Evolutionary conservation across 1,140 invertebrate genomes (phyloP).

Genomic region (Dufourea novaeangliae): DNA sequence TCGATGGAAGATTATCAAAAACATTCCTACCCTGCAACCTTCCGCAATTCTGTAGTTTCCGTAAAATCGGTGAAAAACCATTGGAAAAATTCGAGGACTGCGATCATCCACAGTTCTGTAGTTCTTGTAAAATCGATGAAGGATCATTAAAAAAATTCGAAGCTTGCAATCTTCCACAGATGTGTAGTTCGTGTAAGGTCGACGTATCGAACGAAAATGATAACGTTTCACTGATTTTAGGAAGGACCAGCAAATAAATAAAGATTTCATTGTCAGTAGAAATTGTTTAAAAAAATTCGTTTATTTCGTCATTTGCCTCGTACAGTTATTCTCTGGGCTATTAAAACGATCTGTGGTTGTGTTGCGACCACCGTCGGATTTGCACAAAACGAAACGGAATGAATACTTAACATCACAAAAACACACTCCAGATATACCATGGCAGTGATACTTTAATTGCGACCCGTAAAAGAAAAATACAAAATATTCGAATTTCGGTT

Average conservation of each 20-base stretch:
- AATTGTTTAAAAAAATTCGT: slow-evolving; percentile 74
- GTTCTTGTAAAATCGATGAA: background rate
- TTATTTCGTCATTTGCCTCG: slow-evolving; percentile 73
- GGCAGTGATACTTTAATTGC: slow-evolving; percentile 54
- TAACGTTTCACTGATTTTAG: background rate
- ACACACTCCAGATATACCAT: slow-evolving; percentile 49
- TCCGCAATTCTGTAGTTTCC: background rate
- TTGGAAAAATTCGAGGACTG: too few relatives aligned
- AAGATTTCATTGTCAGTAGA: slow-evolving; percentile 10
- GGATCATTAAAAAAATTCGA: slow-evolving; percentile 4
- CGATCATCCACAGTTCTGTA: background rate
- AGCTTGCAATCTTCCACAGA: slow-evolving; percentile 9
- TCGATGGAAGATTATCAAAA: background rate
- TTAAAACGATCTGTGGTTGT: slow-evolving; percentile 57
- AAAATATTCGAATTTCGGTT: background rate
- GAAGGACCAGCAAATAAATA: background rate
- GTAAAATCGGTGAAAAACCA: background rate
- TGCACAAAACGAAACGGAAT: slow-evolving; percentile 70
- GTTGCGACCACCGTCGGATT: too few relatives aligned
- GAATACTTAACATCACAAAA: slow-evolving; percentile 62
- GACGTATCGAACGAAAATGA: background rate
- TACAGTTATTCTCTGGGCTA: slow-evolving; percentile 67
- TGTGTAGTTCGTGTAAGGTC: slow-evolving; percentile 11
- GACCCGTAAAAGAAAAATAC: slow-evolving; percentile 16
- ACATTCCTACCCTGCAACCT: too few relatives aligned